Percentiles rank a stretch among this genome's conserved stretches.
phyloP scores from a whole-genome alignment of 2,797 vertebrate genomes.

The Carcharodon carcharias region DNA sequence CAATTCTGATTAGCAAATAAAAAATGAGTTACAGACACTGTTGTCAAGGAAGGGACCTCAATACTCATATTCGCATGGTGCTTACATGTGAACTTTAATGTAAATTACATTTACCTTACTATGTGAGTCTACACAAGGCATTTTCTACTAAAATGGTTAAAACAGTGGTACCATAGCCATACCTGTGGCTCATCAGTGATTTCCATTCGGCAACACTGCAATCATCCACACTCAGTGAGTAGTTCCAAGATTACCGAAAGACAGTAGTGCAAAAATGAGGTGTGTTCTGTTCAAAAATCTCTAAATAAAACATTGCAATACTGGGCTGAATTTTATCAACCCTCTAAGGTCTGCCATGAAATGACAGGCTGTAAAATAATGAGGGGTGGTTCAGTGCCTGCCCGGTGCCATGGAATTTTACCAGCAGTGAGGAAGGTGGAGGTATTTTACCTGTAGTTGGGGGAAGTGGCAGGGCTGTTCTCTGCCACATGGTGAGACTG shows the following conservation, averaged over 20 bases:
- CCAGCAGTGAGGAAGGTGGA: neutral
- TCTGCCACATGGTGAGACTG: neutral
- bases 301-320: neutral
- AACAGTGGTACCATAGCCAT: neutral
- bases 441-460: too few relatives aligned
- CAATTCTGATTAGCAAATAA: neutral
- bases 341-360: too few relatives aligned
- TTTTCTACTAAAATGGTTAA: neutral
- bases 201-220: neutral
- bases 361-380: neutral
- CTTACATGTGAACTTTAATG: neutral
- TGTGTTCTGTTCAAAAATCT: neutral
- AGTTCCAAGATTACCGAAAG: neutral
- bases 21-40: neutral
- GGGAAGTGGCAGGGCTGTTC: neutral
- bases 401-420: neutral
- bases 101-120: neutral
- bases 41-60: neutral
- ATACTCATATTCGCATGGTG: neutral
- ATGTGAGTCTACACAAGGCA: neutral
- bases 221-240: neutral
- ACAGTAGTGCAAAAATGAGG: neutral
- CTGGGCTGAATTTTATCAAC: too few relatives aligned
- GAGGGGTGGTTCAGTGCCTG: neutral
- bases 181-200: neutral